Percentiles rank a stretch among this genome's conserved stretches.
These are phyloP conservation scores for Bombylius discolor DNA, from an alignment of 2,888 invertebrate genomes.

Conservation along the genomic window DNA sequence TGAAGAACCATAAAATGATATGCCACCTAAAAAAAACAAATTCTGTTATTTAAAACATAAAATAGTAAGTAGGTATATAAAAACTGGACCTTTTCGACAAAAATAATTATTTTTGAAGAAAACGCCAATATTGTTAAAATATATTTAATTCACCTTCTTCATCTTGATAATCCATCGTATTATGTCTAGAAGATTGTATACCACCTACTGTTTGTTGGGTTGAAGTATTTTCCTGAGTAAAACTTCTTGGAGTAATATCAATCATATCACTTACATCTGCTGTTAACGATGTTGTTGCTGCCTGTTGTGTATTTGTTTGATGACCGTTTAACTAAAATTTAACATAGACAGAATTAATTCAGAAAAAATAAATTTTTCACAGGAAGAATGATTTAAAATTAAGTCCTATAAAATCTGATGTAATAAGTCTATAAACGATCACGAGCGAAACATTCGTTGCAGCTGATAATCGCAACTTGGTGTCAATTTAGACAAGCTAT, in stretches of 20 bases:
- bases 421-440: too few species aligned
- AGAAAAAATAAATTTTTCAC: too few species aligned
- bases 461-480: too few species aligned
- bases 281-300: background rate
- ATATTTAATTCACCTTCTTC: constrained; percentile 15
- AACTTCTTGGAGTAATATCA: constrained; percentile 46
- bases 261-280: constrained; percentile 47
- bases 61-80: too few species aligned
- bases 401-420: too few species aligned
- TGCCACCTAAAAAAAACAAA: constrained; percentile 23
- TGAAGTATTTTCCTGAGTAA: constrained; percentile 27
- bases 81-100: too few species aligned
- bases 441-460: too few species aligned
- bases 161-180: constrained; percentile 17
- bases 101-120: background rate
- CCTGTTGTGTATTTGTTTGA: constrained; percentile 4
- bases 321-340: constrained; percentile 29
- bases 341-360: too few species aligned
- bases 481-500: too few species aligned
- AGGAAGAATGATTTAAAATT: too few species aligned
- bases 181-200: constrained; percentile 11
- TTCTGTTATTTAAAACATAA: background rate
- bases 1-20: constrained; percentile 33
- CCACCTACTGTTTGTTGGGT: constrained; percentile 9
- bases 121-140: background rate